Base-by-base conservation (phyloP, 2,113 vertebrate species). In the Apistogramma diplotaenia region DNA sequence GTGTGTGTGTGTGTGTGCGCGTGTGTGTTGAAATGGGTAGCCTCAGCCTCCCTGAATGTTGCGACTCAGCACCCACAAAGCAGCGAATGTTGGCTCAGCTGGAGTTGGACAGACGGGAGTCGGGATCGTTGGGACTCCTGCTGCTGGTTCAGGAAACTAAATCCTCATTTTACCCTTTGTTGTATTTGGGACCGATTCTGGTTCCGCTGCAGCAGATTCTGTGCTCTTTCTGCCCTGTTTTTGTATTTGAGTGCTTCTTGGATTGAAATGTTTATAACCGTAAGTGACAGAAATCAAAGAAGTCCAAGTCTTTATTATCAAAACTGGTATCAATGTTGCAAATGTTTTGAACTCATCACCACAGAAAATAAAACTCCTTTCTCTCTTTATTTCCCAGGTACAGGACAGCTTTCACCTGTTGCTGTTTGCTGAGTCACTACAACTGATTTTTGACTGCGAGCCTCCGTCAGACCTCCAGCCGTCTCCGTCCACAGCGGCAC, bases 401-500 rank as follows among this genome's bases (percentile, higher is more conserved):
- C 1, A 81, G 55, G 72, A 40, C 23, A 3, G 23, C 11, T 9
- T 13, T 61, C 37, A 55, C n/a, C 72, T 57, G 59, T 60, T 55
- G 3, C 1, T 5, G 12, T 76, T 58, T 78, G 56, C 72, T 35
- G 74, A 86, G 33, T 76, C 61, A 54, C 46, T 70, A 61, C 33
- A 73, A 71, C 60, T 72, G 65, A 3, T 54, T 25, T 40, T 25
- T 56, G 58, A 23, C 46, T 78, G 80, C 11, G 8, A 62, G 15
- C 49, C 56, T 76, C 62, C 46, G n/a, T 35, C 46, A 1, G 71
- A 51, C 78, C 72, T 67, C 19, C 16, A 25, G 25, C 49, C 57
- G 3, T 78, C 80, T 59, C 35, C 62, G 7, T 37, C 71, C 25
- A 76, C 60, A 11, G 59, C 87, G 53, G 46, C 79, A 84, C 71